Conservation (phyloP, 2,113 vertebrate genomes). For the Plectropomus leopardus region DNA sequence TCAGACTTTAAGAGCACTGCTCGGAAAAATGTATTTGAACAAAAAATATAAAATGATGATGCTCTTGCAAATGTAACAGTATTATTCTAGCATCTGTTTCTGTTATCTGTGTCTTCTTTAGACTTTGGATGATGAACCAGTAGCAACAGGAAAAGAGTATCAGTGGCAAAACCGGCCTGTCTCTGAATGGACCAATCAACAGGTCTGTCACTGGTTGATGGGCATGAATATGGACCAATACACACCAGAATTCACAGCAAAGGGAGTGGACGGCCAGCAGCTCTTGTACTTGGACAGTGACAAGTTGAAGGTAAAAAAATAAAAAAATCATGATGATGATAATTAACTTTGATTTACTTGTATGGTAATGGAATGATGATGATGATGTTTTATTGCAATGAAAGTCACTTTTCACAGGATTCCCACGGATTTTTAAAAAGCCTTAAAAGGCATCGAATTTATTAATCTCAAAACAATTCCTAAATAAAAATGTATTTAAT, state of each 20-base stretch:
- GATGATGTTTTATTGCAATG: neutral
- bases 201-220: constrained; percentile 92
- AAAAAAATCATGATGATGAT: neutral
- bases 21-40: neutral
- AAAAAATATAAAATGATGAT: neutral
- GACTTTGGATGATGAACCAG: constrained; percentile 89
- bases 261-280: constrained; percentile 88
- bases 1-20: neutral
- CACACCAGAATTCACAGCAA: constrained; percentile 89
- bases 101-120: constrained; percentile 68
- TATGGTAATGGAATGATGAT: neutral
- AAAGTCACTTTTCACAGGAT: too few relatives aligned
- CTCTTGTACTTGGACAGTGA: constrained; percentile 90
- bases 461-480: too few relatives aligned
- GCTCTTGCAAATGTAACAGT: neutral
- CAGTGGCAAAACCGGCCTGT: constrained; percentile 92
- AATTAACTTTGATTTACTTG: neutral
- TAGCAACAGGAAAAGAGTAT: constrained; percentile 88
- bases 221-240: constrained; percentile 94
- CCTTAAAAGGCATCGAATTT: too few relatives aligned
- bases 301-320: constrained; percentile 87
- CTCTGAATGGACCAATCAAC: constrained; percentile 90
- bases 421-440: too few relatives aligned
- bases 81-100: constrained; percentile 20
- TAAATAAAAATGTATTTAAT: too few relatives aligned